A percentile compares a stretch with the other conserved stretches of the same genome.
phyloP scores from a whole-genome alignment of 2,797 vertebrate species.

The Lithobates sylvaticus region DNA sequence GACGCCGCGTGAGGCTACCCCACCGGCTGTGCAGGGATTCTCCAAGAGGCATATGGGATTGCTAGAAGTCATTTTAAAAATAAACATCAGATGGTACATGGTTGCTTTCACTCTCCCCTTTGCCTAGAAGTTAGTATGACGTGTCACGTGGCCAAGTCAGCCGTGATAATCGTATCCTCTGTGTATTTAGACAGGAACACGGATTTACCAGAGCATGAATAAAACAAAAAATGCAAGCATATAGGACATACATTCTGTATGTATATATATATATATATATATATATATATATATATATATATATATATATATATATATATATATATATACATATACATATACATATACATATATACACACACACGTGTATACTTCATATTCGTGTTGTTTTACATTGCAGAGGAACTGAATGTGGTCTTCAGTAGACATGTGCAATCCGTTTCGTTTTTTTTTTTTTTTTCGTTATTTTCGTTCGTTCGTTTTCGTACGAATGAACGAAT shows the following conservation, averaged over 20 bases:
- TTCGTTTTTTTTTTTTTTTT: no score
- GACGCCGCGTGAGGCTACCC: not conserved
- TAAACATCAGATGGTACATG: not conserved
- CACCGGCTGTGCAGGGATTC: not conserved
- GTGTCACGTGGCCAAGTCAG: slow-evolving; percentile 5
- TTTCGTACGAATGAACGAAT: no score
- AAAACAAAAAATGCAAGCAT: not conserved
- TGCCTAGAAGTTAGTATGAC: slow-evolving; percentile 7
- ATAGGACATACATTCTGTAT: not conserved
- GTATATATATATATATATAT: no score
- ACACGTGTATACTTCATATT: not conserved
- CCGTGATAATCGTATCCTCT: slow-evolving; percentile 10
- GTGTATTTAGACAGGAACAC: slow-evolving; percentile 4
- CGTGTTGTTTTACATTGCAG: not conserved
- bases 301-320: no score
- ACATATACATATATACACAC: no score
- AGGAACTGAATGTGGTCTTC: not conserved
- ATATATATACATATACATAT: no score
- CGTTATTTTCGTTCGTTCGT: no score
- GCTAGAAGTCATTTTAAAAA: not conserved
- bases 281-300: no score
- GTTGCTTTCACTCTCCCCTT: not conserved
- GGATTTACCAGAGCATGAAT: not conserved
- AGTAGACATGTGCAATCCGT: no score
- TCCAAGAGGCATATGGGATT: not conserved